Base-by-base conservation (phyloP, 2,113 vertebrate species). In the Colossoma macropomum region DNA sequence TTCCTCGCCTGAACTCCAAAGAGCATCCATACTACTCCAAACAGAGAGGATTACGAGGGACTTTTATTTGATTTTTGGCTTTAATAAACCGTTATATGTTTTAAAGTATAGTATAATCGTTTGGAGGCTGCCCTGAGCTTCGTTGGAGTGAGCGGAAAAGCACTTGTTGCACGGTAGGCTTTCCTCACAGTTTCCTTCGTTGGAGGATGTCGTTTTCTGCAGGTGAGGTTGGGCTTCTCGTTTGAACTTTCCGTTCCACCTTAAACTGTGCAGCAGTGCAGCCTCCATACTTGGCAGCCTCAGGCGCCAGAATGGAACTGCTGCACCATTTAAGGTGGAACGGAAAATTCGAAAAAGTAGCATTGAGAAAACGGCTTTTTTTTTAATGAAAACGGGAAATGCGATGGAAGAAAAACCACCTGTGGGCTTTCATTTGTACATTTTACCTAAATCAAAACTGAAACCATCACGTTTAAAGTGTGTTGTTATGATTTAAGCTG, bases 131-230 rank as follows among this genome's bases (percentile, higher is more conserved):
- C 3, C 4, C 2, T 30, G 71, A 52, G 52, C 27, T 32, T 21
- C 6, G 25, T 23, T 32, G 50, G 50, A 75, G 27, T 27, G 19
- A 38, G 2, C 50, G 50, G 15, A 0, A 54, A 74, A 66, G 3
- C 71, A 68, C 30, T 32, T 56, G 80, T 41, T 68, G 81, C 63
- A 77, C 63, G 81, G 81, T 82, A 82, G 50, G 62, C 9, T 66
- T 9, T 23, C 23, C 50, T 7, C 4, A 25, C 27, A 50, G 15
- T 62, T 23, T 23, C 15, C 45, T 27, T 2, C 9, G 45, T 38
- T 41, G 9, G 38, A 50, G 12, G 79, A 73, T 73, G 45, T 19
- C 15, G 19, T 21, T 2, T 9, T n/a, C n/a, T 11, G 66, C 70
- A 74, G 59, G 71, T 75, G 70, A 23, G 41, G 12, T 28, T 17